A percentile compares a stretch with the other conserved stretches of the same genome.
These are phyloP conservation scores for Oryzias dopingdopingensis DNA, from an alignment of 2,797 vertebrate genomes.

Conservation along the genomic window DNA sequence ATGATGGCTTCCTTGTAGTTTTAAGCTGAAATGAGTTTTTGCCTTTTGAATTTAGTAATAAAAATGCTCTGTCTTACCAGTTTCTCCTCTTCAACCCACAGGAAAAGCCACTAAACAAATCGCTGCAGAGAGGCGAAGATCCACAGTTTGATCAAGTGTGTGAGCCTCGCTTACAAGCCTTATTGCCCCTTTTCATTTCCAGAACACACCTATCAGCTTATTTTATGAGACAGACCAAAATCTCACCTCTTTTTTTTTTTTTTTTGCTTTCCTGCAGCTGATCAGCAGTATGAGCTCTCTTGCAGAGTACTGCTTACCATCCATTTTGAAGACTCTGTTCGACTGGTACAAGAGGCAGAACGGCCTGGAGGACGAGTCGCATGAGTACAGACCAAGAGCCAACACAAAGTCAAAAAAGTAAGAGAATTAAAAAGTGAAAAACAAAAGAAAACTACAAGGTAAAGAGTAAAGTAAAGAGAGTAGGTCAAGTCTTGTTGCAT, in stretches of 20 bases:
- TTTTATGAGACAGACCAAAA: conserved; percentile 13
- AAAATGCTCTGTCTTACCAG: not conserved
- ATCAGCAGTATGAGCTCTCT: conserved; percentile 98
- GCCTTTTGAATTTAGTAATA: not conserved
- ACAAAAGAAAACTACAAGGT: not conserved
- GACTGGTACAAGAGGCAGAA: conserved; percentile 99
- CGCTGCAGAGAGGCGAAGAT: conserved; percentile 97
- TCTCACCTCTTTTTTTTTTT: not conserved
- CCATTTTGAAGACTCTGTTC: conserved; percentile 94
- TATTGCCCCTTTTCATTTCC: not conserved
- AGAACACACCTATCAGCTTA: not conserved
- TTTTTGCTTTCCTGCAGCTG: conserved; percentile 73
- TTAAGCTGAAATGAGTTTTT: not conserved
- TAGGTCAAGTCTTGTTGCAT: no score
- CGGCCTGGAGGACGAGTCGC: conserved; percentile 96
- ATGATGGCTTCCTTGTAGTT: not conserved
- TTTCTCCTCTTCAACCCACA: conserved; percentile 55
- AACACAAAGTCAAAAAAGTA: conserved; percentile 99
- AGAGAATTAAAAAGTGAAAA: conserved; percentile 5
- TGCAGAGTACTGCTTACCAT: conserved; percentile 96
- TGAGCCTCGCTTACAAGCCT: conserved; percentile 18
- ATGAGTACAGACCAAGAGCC: conserved; percentile 94
- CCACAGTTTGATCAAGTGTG: conserved; percentile 96
- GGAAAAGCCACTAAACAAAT: conserved; percentile 98
- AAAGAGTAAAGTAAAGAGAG: no score